These are phyloP conservation scores for Corythornis madagascariensis DNA, from an alignment of 2,113 vertebrate genomes.

Conservation along the genomic window DNA sequence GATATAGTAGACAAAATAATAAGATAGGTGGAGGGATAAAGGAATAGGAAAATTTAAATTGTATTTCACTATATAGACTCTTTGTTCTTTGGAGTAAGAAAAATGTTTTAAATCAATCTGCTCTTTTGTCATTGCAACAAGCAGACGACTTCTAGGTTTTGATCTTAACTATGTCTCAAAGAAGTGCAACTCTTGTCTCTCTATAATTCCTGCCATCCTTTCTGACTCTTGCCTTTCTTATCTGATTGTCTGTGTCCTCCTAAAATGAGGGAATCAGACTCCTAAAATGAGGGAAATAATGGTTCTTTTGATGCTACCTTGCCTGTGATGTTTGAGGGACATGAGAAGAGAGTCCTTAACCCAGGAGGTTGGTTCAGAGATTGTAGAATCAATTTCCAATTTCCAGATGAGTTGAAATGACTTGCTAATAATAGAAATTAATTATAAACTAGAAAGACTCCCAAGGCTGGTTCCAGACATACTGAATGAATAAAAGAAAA, in stretches of 20 bases:
- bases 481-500: not conserved
- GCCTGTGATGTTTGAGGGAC: not conserved
- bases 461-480: conserved; percentile 14
- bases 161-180: not conserved
- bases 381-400: conserved; percentile 3
- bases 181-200: not conserved
- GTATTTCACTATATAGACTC: not conserved
- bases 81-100: not conserved
- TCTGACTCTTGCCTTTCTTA: not conserved
- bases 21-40: not conserved
- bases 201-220: not conserved
- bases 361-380: not conserved
- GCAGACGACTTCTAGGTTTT: not conserved
- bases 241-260: not conserved
- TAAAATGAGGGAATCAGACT: not conserved
- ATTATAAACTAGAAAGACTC: conserved; percentile 53
- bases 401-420: conserved; percentile 20
- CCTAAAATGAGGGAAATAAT: not conserved
- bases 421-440: conserved; percentile 63
- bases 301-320: not conserved
- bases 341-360: not conserved
- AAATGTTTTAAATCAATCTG: not conserved
- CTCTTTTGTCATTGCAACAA: not conserved
- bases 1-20: not conserved
- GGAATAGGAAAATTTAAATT: not conserved